Conservation (phyloP, 2,113 vertebrate species). For the Martes martes region DNA sequence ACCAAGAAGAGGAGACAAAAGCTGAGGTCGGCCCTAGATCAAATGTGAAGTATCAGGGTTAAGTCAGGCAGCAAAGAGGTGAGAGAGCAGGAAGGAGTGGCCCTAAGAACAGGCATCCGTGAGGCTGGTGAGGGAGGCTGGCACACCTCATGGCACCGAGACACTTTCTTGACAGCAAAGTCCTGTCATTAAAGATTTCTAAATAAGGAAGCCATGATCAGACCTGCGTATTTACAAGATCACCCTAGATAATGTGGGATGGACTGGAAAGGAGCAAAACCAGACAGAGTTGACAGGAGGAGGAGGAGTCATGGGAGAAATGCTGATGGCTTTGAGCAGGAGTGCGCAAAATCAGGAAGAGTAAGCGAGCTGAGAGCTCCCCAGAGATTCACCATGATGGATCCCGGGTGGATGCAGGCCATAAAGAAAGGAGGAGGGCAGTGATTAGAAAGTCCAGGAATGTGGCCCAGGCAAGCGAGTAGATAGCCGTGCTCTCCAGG, state of each 20-base stretch:
- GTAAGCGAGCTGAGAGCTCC: background rate
- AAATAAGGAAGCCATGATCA: background rate
- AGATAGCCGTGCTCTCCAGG: background rate
- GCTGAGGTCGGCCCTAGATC: background rate
- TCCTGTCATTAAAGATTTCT: background rate
- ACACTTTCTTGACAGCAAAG: background rate
- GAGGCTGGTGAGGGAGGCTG: background rate
- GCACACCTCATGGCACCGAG: background rate
- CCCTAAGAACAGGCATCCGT: background rate
- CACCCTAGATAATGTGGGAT: background rate
- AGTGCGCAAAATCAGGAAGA: background rate
- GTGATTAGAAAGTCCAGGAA: background rate
- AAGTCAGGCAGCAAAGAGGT: background rate
- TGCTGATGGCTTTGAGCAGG: background rate
- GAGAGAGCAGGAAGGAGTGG: background rate
- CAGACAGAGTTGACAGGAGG: background rate
- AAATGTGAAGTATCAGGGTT: background rate
- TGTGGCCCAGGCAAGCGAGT: background rate
- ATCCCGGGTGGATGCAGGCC: accelerated
- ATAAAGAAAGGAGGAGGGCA: background rate
- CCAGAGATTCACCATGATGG: background rate
- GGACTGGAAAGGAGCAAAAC: background rate
- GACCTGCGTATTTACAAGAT: background rate
- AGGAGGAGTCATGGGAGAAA: background rate
- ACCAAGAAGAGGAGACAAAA: background rate